Percentiles rank a stretch among this genome's conserved stretches.
phyloP scores from a whole-genome alignment of 2,888 invertebrate species.

The Autographa pulchrina region DNA sequence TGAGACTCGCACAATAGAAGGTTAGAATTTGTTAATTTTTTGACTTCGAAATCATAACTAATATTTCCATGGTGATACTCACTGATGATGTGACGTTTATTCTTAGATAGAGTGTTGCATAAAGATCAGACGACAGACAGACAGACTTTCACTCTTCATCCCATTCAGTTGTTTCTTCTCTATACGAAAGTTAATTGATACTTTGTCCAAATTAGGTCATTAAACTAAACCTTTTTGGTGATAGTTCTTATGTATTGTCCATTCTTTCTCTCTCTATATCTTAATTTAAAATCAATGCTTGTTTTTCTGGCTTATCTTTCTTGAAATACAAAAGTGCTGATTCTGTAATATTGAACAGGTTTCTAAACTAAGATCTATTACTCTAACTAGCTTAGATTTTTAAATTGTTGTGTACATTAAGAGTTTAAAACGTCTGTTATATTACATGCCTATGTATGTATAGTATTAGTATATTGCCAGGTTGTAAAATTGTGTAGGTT shows the following conservation, averaged over 20 bases:
- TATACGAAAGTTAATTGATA: neutral
- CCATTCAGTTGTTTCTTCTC: neutral
- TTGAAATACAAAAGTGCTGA: neutral
- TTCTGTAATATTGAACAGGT: neutral
- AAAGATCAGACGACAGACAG: too few species aligned
- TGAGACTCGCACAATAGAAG: too few species aligned
- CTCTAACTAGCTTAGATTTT: neutral
- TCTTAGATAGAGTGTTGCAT: too few species aligned
- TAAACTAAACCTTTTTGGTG: neutral
- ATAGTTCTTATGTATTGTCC: neutral
- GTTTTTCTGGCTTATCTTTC: neutral
- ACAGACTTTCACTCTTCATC: neutral
- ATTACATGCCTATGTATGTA: constrained; percentile 21
- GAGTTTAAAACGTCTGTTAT: constrained; percentile 55
- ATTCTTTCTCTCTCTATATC: neutral
- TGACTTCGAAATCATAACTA: too few species aligned
- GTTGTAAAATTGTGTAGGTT: constrained; percentile 36
- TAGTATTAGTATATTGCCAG: constrained; percentile 33
- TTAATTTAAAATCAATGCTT: neutral
- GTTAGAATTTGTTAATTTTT: too few species aligned
- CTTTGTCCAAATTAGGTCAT: neutral
- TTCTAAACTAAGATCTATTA: neutral
- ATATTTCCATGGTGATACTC: too few species aligned
- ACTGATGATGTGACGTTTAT: too few species aligned
- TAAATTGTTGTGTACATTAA: constrained; percentile 58